A percentile compares a stretch with the other conserved stretches of the same genome.
Conservation (phyloP, 2,113 vertebrate species). For the Chaenogobius annularis region DNA sequence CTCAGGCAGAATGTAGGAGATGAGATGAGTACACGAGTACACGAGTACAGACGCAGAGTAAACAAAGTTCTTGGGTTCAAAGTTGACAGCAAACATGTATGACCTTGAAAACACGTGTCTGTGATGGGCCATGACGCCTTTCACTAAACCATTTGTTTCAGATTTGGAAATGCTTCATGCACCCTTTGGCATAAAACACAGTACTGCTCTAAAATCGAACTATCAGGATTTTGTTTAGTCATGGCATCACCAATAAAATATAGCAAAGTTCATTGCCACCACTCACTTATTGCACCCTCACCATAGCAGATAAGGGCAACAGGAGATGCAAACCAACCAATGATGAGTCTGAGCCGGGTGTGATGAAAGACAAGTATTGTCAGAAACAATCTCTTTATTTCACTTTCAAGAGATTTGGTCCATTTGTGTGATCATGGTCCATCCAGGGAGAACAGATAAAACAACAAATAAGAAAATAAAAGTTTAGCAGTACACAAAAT, state of each 20-base stretch:
- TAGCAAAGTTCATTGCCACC: background rate
- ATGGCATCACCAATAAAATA: background rate
- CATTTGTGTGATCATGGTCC: constrained; percentile 74
- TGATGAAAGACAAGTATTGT: constrained; percentile 11
- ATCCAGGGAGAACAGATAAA: constrained; percentile 73
- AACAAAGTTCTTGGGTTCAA: background rate
- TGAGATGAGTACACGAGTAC: background rate
- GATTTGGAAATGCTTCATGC: background rate
- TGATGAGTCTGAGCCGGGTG: background rate
- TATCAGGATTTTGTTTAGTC: background rate
- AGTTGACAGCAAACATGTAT: background rate
- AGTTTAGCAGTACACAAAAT: constrained; percentile 77
- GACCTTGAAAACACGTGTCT: background rate
- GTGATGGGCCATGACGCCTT: background rate
- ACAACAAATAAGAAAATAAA: constrained; percentile 55
- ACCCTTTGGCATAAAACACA: background rate
- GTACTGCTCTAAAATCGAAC: background rate
- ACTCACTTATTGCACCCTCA: no score
- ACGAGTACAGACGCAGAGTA: background rate
- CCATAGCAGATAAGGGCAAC: background rate
- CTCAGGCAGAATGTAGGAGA: background rate
- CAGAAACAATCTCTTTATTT: constrained; percentile 80
- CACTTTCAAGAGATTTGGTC: constrained; percentile 83
- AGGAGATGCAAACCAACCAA: background rate
- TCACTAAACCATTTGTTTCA: background rate